These are phyloP conservation scores for Orthosia gracilis DNA, from an alignment of 2,888 invertebrate species.

Conservation along the genomic window DNA sequence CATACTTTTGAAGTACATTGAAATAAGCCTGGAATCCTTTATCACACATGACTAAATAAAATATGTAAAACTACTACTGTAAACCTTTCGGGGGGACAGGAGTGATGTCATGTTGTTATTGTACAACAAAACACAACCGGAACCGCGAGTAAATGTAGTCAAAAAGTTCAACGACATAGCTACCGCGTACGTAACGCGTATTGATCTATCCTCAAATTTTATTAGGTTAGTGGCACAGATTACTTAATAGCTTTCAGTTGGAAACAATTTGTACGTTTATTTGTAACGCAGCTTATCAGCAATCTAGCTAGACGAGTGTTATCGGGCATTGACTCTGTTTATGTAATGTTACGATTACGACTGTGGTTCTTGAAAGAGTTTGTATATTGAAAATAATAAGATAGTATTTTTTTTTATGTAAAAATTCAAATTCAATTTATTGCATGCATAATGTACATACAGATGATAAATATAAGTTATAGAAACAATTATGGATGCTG, in stretches of 20 bases:
- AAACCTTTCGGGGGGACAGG: too few relatives aligned
- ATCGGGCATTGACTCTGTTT: constrained; percentile 13
- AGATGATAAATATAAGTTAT: too few relatives aligned
- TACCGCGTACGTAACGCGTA: constrained; percentile 12
- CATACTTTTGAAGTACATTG: too few relatives aligned
- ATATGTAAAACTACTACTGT: too few relatives aligned
- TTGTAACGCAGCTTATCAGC: constrained; percentile 23
- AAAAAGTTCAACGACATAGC: constrained; percentile 10
- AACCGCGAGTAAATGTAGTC: not conserved
- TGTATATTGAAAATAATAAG: not conserved
- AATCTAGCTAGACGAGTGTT: not conserved
- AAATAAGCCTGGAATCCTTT: too few relatives aligned
- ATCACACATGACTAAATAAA: too few relatives aligned
- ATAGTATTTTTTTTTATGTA: too few relatives aligned
- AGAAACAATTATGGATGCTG: too few relatives aligned
- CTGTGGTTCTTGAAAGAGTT: not conserved
- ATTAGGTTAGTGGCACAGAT: constrained; percentile 52
- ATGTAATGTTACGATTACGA: not conserved
- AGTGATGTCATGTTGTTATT: too few relatives aligned
- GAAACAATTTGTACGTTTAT: constrained; percentile 10
- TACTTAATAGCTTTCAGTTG: constrained; percentile 17
- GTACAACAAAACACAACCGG: not conserved
- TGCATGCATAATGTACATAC: too few relatives aligned
- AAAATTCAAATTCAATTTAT: too few relatives aligned
- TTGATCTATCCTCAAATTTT: constrained; percentile 39